A percentile compares a stretch with the other conserved stretches of the same genome.
These are phyloP conservation scores for Micrastur ruficollis DNA, from an alignment of 2,797 vertebrate species.

Conservation along the genomic window DNA sequence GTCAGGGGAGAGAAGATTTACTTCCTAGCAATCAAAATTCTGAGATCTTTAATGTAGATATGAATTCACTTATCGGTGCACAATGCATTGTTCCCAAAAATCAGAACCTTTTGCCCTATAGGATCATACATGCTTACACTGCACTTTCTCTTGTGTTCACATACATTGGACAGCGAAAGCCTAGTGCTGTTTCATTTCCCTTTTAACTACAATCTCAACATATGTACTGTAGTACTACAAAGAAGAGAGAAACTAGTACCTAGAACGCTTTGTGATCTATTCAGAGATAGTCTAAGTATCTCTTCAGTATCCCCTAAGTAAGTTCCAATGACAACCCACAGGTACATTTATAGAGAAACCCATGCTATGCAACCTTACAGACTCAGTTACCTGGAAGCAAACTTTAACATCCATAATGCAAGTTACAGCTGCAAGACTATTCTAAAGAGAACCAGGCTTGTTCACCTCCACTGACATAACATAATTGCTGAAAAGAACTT, in stretches of 20 bases:
- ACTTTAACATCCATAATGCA: not conserved
- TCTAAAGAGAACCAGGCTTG: not conserved
- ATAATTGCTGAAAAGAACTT: not conserved
- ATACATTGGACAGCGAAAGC: not conserved
- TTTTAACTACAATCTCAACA: not conserved
- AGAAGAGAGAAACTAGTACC: not conserved
- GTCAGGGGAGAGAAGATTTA: not conserved
- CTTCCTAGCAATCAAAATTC: not conserved
- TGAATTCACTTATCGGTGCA: not conserved
- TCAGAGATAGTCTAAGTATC: not conserved
- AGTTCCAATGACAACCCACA: not conserved
- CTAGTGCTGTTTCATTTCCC: not conserved
- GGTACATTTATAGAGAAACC: not conserved
- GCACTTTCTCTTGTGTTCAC: not conserved
- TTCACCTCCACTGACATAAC: not conserved
- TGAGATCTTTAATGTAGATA: not conserved
- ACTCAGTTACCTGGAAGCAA: not conserved
- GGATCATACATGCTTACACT: not conserved
- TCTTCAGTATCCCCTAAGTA: not conserved
- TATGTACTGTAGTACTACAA: not conserved
- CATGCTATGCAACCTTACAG: not conserved
- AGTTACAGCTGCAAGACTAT: not conserved
- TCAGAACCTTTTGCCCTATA: not conserved
- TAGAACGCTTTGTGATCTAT: not conserved
- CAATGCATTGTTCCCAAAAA: not conserved